Evolutionary conservation across 1,140 invertebrate species (phyloP).

Genomic region (Polypedilum vanderplanki): DNA sequence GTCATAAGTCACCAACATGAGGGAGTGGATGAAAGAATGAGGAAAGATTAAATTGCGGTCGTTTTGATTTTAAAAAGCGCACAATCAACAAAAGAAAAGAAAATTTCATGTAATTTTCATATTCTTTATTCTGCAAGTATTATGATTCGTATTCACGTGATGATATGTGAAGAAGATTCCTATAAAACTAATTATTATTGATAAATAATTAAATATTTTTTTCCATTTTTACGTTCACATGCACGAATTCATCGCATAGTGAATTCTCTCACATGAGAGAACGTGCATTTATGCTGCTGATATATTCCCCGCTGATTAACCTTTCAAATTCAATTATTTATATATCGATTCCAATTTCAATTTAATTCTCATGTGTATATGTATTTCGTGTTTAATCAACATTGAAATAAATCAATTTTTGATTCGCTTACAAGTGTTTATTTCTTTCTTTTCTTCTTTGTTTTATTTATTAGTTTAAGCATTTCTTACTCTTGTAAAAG

Average conservation of each 20-base stretch:
- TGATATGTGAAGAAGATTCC: too few species aligned
- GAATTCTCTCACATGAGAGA: not conserved
- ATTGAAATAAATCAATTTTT: conserved; percentile 28
- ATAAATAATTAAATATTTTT: too few species aligned
- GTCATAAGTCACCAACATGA: conserved; percentile 4
- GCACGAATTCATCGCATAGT: too few species aligned
- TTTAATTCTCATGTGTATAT: not conserved
- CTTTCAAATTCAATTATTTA: conserved; percentile 29
- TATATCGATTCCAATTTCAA: conserved; percentile 23
- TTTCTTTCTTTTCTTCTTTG: not conserved
- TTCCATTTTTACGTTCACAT: too few species aligned
- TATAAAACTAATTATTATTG: too few species aligned
- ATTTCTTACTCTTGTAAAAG: too few species aligned
- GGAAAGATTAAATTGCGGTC: too few species aligned
- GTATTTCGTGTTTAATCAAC: conserved; percentile 13
- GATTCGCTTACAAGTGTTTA: conserved; percentile 1
- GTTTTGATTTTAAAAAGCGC: too few species aligned
- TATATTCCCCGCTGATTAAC: conserved; percentile 27
- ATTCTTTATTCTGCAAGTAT: too few species aligned
- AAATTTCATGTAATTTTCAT: too few species aligned
- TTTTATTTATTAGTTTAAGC: not conserved
- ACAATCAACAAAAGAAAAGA: too few species aligned
- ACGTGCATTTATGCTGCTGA: conserved; percentile 15
- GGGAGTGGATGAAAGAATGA: conserved; percentile 7
- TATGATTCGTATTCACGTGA: too few species aligned